A percentile compares a stretch with the other conserved stretches of the same genome.
Conservation (phyloP, 2,888 invertebrate species). For the Halictus ligatus region DNA sequence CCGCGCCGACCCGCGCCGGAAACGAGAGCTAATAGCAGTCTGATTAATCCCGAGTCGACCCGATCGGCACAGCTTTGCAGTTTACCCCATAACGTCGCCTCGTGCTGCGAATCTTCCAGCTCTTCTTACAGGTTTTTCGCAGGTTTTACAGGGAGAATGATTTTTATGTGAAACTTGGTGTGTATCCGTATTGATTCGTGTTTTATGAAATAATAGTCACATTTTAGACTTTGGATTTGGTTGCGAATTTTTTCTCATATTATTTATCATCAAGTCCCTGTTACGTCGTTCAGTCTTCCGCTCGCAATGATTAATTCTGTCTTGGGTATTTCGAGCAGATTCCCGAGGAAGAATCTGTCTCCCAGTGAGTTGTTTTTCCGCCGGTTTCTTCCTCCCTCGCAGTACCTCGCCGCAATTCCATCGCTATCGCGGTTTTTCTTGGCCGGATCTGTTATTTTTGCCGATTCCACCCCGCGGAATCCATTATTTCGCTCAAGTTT, state of each 20-base stretch:
- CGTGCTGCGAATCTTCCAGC: not conserved
- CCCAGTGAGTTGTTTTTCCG: not conserved
- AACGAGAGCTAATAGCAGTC: slow-evolving; percentile 37
- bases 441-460: slow-evolving; percentile 17
- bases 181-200: not conserved
- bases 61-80: not conserved
- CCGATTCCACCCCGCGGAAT: slow-evolving; percentile 30
- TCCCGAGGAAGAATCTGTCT: not conserved
- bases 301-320: not conserved
- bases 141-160: not conserved
- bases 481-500: slow-evolving; percentile 16
- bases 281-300: not conserved
- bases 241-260: not conserved
- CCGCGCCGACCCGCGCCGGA: not conserved
- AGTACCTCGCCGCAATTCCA: not conserved
- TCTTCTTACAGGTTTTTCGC: not conserved
- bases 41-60: slow-evolving; percentile 46
- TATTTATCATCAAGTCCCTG: not conserved
- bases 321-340: not conserved
- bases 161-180: too few relatives aligned
- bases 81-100: not conserved
- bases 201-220: not conserved
- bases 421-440: slow-evolving; percentile 13
- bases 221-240: too few relatives aligned
- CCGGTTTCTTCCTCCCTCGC: not conserved